Percentiles rank a stretch among this genome's conserved stretches.
Evolutionary conservation across 2,797 vertebrate species (phyloP).

Genomic region (Oreonectes daqikongensis): DNA sequence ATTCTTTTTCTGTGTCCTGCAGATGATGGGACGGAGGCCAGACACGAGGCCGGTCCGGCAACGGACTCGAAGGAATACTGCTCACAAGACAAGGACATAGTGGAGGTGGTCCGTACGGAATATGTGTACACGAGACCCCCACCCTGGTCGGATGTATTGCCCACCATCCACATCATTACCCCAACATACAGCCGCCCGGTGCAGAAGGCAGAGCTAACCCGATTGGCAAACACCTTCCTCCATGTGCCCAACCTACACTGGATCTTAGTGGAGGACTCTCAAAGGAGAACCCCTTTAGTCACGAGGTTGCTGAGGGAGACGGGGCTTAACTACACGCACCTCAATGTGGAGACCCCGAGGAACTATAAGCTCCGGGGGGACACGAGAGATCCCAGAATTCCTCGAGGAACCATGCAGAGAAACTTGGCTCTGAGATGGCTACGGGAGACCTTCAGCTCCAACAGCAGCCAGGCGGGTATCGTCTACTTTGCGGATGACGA

Average conservation of each 20-base stretch:
- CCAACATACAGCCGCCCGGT: constrained; percentile 96
- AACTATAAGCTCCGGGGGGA: constrained; percentile 96
- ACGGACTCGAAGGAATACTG: constrained; percentile 95
- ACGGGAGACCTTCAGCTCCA: constrained; percentile 90
- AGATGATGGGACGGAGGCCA: constrained; percentile 90
- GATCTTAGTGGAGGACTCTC: constrained; percentile 96
- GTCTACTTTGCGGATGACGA: constrained; percentile 96
- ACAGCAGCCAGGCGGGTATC: constrained; percentile 88
- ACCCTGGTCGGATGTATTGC: constrained; percentile 93
- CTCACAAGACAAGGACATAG: constrained; percentile 93
- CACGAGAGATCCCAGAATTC: constrained; percentile 90
- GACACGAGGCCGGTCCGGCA: constrained; percentile 80
- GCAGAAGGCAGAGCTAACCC: constrained; percentile 95
- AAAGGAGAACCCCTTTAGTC: constrained; percentile 88
- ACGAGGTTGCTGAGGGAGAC: constrained; percentile 89
- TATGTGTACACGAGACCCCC: constrained; percentile 95
- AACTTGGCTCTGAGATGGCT: constrained; percentile 95
- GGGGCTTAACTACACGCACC: constrained; percentile 96
- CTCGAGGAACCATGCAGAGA: constrained; percentile 96
- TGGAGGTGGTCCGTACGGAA: constrained; percentile 98
- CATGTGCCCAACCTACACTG: constrained; percentile 97
- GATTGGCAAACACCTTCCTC: constrained; percentile 92
- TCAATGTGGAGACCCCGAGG: constrained; percentile 95
- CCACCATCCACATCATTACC: constrained; percentile 95
- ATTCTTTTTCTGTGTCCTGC: constrained; percentile 68